Conservation (phyloP, 2,797 vertebrate genomes). For the Echiichthys vipera region DNA sequence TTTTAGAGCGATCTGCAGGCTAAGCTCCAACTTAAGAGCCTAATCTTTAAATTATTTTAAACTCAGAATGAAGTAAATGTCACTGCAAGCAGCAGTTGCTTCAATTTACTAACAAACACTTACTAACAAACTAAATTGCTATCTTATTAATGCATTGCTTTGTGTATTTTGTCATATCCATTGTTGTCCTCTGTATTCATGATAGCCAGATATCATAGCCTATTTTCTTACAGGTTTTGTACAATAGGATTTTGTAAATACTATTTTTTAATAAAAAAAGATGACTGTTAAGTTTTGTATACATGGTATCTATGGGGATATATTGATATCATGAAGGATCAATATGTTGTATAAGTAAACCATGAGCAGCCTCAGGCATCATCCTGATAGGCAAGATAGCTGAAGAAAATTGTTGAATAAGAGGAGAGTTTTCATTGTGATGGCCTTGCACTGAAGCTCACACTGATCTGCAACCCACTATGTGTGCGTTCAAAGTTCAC, state of each 20-base stretch:
- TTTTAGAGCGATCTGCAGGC: too few relatives aligned
- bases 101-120: too few relatives aligned
- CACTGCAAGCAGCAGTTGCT: too few relatives aligned
- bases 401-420: neutral
- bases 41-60: too few relatives aligned
- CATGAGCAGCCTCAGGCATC: neutral
- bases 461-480: neutral
- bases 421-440: constrained; percentile 2
- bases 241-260: neutral
- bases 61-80: too few relatives aligned
- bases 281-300: neutral
- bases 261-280: neutral
- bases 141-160: too few relatives aligned
- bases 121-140: too few relatives aligned
- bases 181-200: too few relatives aligned
- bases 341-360: neutral
- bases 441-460: neutral
- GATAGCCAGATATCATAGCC: too few relatives aligned
- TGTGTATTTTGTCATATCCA: too few relatives aligned
- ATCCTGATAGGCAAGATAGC: neutral
- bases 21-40: too few relatives aligned
- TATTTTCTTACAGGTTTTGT: neutral
- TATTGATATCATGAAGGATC: neutral
- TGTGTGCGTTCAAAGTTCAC: neutral
- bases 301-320: neutral